Percentiles rank a stretch among this genome's conserved stretches.
Conservation (phyloP, 1,140 invertebrate genomes). For the Drosophila mojavensis region DNA sequence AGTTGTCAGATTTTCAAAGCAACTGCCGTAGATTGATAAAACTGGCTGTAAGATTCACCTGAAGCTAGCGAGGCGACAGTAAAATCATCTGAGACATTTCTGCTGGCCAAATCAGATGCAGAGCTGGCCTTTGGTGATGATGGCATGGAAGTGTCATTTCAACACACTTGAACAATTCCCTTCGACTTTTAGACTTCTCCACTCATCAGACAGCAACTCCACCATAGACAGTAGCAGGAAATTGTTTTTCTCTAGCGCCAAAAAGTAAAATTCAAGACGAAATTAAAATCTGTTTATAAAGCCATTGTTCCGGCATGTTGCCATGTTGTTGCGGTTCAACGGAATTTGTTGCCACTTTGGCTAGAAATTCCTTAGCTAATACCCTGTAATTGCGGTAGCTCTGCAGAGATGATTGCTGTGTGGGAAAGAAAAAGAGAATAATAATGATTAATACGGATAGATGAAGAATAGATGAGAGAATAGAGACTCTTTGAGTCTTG, state of each 20-base stretch:
- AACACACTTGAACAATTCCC: not conserved
- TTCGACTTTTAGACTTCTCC: not conserved
- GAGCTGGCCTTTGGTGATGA: slow-evolving; percentile 8
- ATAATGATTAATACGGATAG: too few species aligned
- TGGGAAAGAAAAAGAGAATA: too few species aligned
- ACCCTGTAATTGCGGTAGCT: not conserved
- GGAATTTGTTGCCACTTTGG: slow-evolving; percentile 33
- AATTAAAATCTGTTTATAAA: slow-evolving; percentile 79
- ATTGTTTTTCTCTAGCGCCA: slow-evolving; percentile 62
- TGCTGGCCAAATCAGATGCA: slow-evolving; percentile 21
- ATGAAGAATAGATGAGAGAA: too few species aligned
- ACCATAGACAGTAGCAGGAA: slow-evolving; percentile 63
- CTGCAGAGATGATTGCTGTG: too few species aligned
- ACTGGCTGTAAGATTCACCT: slow-evolving; percentile 34
- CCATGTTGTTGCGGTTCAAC: slow-evolving; percentile 26
- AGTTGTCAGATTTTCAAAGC: slow-evolving; percentile 31
- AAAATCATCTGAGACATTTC: not conserved
- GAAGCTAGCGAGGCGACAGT: slow-evolving; percentile 4
- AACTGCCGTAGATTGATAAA: slow-evolving; percentile 43
- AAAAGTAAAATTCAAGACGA: slow-evolving; percentile 35
- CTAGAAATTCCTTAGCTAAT: slow-evolving; percentile 9
- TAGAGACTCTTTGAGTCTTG: too few species aligned
- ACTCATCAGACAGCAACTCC: slow-evolving; percentile 6
- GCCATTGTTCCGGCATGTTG: slow-evolving; percentile 67
- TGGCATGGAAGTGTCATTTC: slow-evolving; percentile 25